A percentile compares a stretch with the other conserved stretches of the same genome.
These are phyloP conservation scores for Geothlypis trichas DNA, from an alignment of 2,113 vertebrate species.

Conservation along the genomic window DNA sequence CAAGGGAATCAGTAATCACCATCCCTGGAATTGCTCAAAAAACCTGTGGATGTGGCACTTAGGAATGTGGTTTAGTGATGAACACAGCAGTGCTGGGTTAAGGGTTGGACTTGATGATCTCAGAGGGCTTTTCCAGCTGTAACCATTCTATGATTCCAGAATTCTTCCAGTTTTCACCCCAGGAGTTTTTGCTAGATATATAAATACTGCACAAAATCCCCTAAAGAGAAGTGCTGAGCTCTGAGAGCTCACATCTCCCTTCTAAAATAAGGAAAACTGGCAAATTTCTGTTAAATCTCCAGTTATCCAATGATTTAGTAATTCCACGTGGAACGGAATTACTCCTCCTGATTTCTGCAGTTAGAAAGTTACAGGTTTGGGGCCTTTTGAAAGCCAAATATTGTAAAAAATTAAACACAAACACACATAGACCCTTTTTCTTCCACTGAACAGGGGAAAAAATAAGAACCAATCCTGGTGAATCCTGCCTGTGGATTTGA, in stretches of 20 bases:
- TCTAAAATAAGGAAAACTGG: neutral
- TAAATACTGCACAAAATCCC: neutral
- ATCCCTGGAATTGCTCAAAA: neutral
- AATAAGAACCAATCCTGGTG: neutral
- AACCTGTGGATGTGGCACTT: neutral
- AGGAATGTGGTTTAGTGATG: neutral
- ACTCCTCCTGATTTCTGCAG: neutral
- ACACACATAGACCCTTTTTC: neutral
- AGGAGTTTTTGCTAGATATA: neutral
- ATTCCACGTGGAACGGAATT: accelerated
- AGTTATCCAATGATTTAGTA: neutral
- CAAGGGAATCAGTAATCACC: neutral
- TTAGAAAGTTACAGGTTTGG: neutral
- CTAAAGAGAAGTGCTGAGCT: neutral
- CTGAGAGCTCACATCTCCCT: neutral
- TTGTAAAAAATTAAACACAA: neutral
- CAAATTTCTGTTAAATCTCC: neutral
- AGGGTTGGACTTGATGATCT: neutral
- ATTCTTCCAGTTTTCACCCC: neutral
- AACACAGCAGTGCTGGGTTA: neutral
- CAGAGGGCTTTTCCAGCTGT: neutral
- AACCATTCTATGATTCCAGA: neutral
- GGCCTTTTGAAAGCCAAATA: neutral
- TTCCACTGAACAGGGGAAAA: neutral
- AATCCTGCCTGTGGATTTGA: neutral